phyloP scores from a whole-genome alignment of 2,113 vertebrate genomes.

The Bombycilla garrulus region DNA sequence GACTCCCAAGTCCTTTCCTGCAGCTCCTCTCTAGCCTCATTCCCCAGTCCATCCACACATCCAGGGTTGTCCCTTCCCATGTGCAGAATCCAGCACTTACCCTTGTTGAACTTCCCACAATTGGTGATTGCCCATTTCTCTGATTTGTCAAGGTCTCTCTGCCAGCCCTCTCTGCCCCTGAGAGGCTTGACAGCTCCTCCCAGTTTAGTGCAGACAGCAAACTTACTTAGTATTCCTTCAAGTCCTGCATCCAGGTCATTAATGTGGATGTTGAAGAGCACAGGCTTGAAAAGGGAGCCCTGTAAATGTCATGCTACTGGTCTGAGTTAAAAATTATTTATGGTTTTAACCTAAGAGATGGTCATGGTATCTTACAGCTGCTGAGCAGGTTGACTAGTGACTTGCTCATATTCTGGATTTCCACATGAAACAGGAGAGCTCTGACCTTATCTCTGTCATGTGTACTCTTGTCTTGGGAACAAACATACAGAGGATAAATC shows the following conservation, averaged over 20 bases:
- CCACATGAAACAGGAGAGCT: not conserved
- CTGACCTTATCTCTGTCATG: not conserved
- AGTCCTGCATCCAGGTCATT: not conserved
- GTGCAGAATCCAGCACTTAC: not conserved
- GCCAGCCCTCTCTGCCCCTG: not conserved
- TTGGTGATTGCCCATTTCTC: not conserved
- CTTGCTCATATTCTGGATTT: not conserved
- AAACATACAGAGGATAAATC: not conserved
- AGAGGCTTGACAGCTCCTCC: not conserved
- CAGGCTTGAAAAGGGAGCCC: not conserved
- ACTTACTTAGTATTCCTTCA: not conserved
- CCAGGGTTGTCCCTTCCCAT: not conserved
- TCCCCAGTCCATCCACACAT: not conserved
- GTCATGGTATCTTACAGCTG: not conserved
- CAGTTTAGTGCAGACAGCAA: not conserved
- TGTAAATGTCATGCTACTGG: not conserved
- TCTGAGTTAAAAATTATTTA: not conserved
- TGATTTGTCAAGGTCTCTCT: not conserved
- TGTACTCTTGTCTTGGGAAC: not conserved
- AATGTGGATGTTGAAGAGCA: not conserved
- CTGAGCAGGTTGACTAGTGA: not conserved
- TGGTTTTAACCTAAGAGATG: not conserved
- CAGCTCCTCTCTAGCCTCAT: not conserved
- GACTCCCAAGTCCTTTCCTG: not conserved
- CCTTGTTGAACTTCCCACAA: not conserved